Percentiles rank a stretch among this genome's conserved stretches.
phyloP scores from a whole-genome alignment of 2,888 invertebrate genomes.

The Agriopis aurantiaria region DNA sequence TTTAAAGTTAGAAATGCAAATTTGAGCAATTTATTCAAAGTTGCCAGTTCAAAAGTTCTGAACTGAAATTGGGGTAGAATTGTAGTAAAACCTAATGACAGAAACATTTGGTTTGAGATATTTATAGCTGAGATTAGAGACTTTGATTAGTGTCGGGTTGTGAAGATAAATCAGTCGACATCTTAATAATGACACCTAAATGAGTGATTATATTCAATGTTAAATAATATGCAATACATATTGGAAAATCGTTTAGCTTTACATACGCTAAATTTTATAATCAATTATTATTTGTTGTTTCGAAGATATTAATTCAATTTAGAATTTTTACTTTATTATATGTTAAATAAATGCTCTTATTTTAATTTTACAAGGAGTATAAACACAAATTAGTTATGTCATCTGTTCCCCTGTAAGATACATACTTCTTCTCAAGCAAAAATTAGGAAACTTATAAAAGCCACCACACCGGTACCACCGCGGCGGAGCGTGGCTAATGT shows the following conservation, averaged over 20 bases:
- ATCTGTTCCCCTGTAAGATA: too few relatives aligned
- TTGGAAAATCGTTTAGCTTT: too few relatives aligned
- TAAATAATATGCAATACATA: too few relatives aligned
- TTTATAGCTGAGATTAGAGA: slow-evolving; percentile 7
- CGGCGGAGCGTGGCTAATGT: not conserved
- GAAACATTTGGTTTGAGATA: slow-evolving; percentile 18
- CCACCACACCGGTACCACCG: not conserved
- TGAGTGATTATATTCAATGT: too few relatives aligned
- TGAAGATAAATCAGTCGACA: not conserved
- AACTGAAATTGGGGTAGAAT: slow-evolving; percentile 18
- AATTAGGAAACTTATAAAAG: not conserved
- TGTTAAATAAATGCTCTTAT: too few relatives aligned
- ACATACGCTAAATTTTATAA: too few relatives aligned
- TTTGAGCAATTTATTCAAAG: slow-evolving; percentile 13
- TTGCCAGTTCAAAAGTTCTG: slow-evolving; percentile 2
- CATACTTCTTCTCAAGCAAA: too few relatives aligned
- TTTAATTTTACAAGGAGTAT: too few relatives aligned
- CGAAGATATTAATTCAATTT: too few relatives aligned
- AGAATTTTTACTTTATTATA: too few relatives aligned
- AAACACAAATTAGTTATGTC: too few relatives aligned
- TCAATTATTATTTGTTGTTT: too few relatives aligned
- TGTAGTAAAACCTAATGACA: slow-evolving; percentile 10
- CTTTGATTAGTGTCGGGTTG: slow-evolving; percentile 2
- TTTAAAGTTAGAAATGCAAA: slow-evolving; percentile 7
- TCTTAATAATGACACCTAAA: not conserved